Base-by-base conservation (phyloP, 1,140 invertebrate genomes). In the Phthorimaea operculella region DNA sequence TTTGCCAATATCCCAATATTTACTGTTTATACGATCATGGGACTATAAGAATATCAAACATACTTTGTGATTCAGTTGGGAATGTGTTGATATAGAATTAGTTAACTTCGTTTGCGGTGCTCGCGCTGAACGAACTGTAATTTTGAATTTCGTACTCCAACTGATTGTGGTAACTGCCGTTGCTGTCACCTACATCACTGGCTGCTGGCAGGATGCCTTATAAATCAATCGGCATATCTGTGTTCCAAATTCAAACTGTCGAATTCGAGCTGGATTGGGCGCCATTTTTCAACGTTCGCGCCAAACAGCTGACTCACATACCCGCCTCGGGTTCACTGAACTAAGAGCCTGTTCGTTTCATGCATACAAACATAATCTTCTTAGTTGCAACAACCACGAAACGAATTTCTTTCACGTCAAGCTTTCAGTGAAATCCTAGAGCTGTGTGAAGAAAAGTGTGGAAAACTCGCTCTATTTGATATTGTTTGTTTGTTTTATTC, bases 161-260 rank as follows among this genome's bases (percentile, higher is more conserved):
- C 21, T 28, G 21, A 28, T 28, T 28, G 21, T 28, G 21, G 21
- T 28, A 28, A 28, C 21, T 28, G 21, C 21, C 21, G 21, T 28
- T 28, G 21, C 21, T 28, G 21, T 28, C 21, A 28, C 21, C 21
- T 28, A 28, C 21, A 15, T 47, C 14, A 47, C 44, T 47, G 44
- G 44, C 44, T 14, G 44, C 14, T 47, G 9, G 44, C 44, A 47
- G 15, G 21, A n/a, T 42, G 39, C 39, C 11, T n/a, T 47, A 47
- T 64, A 64, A 64, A 64, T 64, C 62, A 64, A 60, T 60, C 56
- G 33, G 48, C 42, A 39, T 55, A 56, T 59, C 47, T 55, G 28
- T 36, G 55, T 60, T 60, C 58, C 50, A 58, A 60, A 64, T 64
- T 64, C 56, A 60, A 64, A 64, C 52, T 34, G 55, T 51, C 51